phyloP scores from a whole-genome alignment of 2,113 vertebrate species.

The Nettapus auritus region DNA sequence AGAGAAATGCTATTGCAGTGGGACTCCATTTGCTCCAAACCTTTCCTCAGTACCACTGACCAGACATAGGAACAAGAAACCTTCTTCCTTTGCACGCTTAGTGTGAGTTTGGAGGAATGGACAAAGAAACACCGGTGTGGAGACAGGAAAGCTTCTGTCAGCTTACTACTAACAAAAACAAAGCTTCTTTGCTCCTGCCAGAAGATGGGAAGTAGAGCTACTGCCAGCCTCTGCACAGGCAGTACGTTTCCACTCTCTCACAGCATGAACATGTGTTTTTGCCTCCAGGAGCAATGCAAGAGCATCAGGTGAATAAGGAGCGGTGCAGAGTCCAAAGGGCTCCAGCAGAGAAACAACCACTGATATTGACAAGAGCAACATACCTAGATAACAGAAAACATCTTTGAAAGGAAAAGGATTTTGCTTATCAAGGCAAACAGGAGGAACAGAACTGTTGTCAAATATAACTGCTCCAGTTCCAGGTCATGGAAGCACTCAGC shows the following conservation, averaged over 20 bases:
- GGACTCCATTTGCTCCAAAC: not conserved
- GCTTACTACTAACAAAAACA: not conserved
- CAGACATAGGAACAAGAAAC: not conserved
- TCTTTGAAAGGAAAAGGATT: not conserved
- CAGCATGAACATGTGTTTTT: not conserved
- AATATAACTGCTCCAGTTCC: not conserved
- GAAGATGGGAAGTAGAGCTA: not conserved
- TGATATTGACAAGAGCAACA: not conserved
- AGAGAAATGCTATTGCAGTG: not conserved
- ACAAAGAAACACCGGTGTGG: not conserved
- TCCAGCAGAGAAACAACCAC: not conserved
- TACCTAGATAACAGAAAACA: not conserved
- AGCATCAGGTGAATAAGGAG: slow-evolving; percentile 13
- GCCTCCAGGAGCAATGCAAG: not conserved
- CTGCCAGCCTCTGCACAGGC: not conserved
- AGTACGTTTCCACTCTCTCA: slow-evolving; percentile 23
- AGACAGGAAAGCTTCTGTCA: not conserved
- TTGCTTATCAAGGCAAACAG: not conserved
- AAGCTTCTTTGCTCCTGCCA: not conserved
- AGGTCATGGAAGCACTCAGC: not conserved
- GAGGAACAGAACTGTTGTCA: not conserved
- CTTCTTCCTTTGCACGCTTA: not conserved
- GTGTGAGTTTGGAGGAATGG: not conserved
- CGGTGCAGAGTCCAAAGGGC: slow-evolving; percentile 35
- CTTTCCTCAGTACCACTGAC: not conserved